Evolutionary conservation across 2,888 invertebrate genomes (phyloP).

Genomic region (Pyrrhia umbra): DNA sequence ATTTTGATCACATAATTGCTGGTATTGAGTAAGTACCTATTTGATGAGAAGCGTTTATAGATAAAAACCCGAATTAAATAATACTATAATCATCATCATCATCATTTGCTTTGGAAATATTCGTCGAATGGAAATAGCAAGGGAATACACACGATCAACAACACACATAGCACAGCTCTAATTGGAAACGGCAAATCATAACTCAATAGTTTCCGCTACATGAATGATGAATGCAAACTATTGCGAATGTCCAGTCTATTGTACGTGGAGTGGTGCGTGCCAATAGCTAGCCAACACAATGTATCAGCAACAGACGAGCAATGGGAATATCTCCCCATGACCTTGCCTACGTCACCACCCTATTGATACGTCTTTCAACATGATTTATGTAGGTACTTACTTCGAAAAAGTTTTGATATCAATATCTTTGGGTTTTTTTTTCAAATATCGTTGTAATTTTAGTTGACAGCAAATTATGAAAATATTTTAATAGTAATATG

Average conservation of each 20-base stretch:
- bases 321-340: constrained; percentile 54
- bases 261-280: constrained; percentile 27
- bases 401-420: constrained; percentile 45
- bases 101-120: no score
- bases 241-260: constrained; percentile 49
- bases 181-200: constrained; percentile 52
- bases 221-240: constrained; percentile 47
- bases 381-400: constrained; percentile 74
- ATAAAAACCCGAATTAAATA: no score
- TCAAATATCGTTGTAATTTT: constrained; percentile 9
- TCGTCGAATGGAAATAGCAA: no score
- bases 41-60: no score
- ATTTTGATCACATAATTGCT: no score
- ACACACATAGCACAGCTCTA: constrained; percentile 21
- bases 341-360: constrained; percentile 63
- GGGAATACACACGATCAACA: neutral
- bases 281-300: constrained; percentile 19
- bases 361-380: constrained; percentile 71
- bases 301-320: constrained; percentile 19
- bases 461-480: no score
- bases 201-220: constrained; percentile 36
- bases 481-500: no score
- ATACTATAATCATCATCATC: no score
- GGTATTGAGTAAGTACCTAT: no score
- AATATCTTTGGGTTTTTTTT: constrained; percentile 27